Base-by-base conservation (phyloP, 2,113 vertebrate species). In the Brachyhypopomus occidentalis region DNA sequence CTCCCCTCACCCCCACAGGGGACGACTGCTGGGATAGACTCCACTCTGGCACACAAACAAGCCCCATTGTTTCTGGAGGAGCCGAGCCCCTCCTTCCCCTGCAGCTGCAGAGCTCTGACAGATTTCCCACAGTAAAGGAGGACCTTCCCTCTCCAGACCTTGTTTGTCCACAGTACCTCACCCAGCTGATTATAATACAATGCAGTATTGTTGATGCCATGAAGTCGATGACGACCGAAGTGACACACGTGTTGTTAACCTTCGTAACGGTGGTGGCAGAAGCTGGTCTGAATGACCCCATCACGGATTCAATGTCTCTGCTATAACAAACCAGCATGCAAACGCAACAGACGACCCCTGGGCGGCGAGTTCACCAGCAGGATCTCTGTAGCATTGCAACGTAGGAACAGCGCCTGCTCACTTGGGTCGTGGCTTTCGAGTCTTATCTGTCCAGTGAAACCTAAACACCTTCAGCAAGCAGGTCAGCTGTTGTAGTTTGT, bases 61-160 rank as follows among this genome's bases (percentile, higher is more conserved):
- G 87, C 83, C 83, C 90, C 80, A 93, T 93, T 93, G 92, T 93
- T 93, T 85, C 75, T 84, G 6, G 86, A 7, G 17, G 23, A 34
- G 16, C 87, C 92, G 88, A 88, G 88, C 89, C 88, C 88, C 88
- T 62, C 77, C 85, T 87, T 87, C 85, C 84, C 76, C 87, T 80
- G 75, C 85, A 83, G 86, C 87, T 88, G 87, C 86, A 88, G 66
- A 81, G 89, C 78, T 22, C 19, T 22, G 63, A 66, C 27, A 5
- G 55, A 25, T 89, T 90, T 89, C 89, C 89, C 89, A 90, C 88
- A 88, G 85, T 86, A 88, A 85, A 90, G 81, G 85, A 88, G 81
- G 72, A 88, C 88, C 91, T 92, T 90, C 91, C 92, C 90, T 87
- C 87, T 88, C 89, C 0, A 1, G 52, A 17, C 27, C 38, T 63